Conservation (phyloP, 37 sponge, comb jelly and placozoan species). For the Crambe crambe region DNA sequence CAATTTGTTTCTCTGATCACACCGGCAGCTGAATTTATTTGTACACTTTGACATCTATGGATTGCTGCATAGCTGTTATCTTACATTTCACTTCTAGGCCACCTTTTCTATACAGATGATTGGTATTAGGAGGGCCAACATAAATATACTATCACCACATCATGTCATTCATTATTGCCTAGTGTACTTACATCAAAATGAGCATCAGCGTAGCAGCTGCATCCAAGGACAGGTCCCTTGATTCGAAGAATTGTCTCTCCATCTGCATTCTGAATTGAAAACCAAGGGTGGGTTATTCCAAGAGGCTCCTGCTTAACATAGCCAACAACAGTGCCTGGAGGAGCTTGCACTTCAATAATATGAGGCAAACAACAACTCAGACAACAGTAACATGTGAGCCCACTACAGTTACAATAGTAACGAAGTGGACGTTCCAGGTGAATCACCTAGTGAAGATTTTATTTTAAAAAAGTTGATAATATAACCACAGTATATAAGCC, state of each 20-base stretch:
- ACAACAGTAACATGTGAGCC: constrained; percentile 75
- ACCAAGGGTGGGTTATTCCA: constrained; percentile 64
- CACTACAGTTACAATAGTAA: constrained; percentile 67
- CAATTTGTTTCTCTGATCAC: not conserved
- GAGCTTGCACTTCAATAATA: constrained; percentile 82
- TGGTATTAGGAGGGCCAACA: too few relatives aligned
- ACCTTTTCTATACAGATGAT: too few relatives aligned
- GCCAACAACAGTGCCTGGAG: constrained; percentile 84
- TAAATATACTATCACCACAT: too few relatives aligned
- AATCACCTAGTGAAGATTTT: constrained; percentile 57
- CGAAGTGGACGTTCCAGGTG: constrained; percentile 80
- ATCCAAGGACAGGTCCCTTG: constrained; percentile 62
- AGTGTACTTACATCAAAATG: constrained; percentile 71
- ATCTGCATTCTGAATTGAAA: constrained; percentile 68
- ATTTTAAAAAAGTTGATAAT: too few relatives aligned
- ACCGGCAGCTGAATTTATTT: too few relatives aligned
- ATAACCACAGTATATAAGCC: too few relatives aligned
- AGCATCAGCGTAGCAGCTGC: constrained; percentile 74
- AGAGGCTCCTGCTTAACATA: constrained; percentile 79
- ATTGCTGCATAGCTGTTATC: too few relatives aligned
- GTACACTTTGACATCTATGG: too few relatives aligned
- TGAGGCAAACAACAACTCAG: constrained; percentile 84
- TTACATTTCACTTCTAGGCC: too few relatives aligned
- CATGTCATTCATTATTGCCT: too few relatives aligned
- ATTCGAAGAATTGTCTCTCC: constrained; percentile 78